Evolutionary conservation across 1,140 invertebrate genomes (phyloP), one percentile per base, ranked within the genome.

Genomic region (Danaus melanippus): DNA sequence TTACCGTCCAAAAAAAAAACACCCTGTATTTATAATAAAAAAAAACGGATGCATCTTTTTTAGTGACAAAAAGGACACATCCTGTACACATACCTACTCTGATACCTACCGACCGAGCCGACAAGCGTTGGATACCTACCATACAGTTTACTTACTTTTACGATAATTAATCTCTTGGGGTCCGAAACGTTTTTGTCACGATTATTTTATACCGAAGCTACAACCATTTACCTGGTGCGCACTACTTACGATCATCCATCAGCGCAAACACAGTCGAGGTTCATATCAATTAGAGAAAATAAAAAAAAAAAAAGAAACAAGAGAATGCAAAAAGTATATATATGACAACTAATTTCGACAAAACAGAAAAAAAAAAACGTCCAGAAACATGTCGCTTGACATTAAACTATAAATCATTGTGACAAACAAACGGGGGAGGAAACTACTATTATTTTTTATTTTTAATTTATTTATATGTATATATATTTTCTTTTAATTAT

Each of bases 61-160:
- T 32, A 0, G 2, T 32, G 41, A 39, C 42, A 42, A 49, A 41
- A 53, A 40, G 47, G 47, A 54, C 42, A 50, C 15, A 50, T 12
- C 48, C 40, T 50, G n/a, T 49, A 21, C 42, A 57, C 42, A 55
- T 58, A 63, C 61, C 61, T 64, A 58, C 53, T 39, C 39, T 60
- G 42, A 75, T 78, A 74, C 75, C 76, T 80, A 79, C 72, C 78
- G 76, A 82, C 74, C 76, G 56, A 77, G 75, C 75, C 74, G 75
- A 75, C 64, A 66, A 67, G 74, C 69, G 64, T 41, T 51, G 40
- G 12, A 67, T 72, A 72, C 69, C 71, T 68, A 73, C 70, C 70
- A 55, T 69, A 11, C 44, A 44, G 32, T 49, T 50, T 69, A 68
- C 64, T 67, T 64, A 70, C 58, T 62, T 64, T 57, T 49, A 59